Conservation (phyloP, 2,888 invertebrate species). For the Cryptus viduatorius region DNA sequence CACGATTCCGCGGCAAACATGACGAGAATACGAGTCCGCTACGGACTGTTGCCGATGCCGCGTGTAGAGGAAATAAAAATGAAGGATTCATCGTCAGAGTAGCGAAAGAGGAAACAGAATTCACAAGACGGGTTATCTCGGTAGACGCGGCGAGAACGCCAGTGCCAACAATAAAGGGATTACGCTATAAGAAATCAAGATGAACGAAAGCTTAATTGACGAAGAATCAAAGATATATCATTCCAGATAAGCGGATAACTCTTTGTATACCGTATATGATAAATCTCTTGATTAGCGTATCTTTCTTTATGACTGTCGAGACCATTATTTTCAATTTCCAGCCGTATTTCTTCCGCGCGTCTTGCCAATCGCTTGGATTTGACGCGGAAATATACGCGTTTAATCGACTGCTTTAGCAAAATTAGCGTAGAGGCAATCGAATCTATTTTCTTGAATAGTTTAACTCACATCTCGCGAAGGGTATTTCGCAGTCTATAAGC, state of each 20-base stretch:
- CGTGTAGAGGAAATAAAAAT: slow-evolving; percentile 6
- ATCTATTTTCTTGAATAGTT: background rate
- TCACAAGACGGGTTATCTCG: background rate
- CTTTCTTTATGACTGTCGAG: background rate
- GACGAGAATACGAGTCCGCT: slow-evolving; percentile 8
- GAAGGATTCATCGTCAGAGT: background rate
- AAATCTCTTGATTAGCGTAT: background rate
- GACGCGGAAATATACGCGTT: background rate
- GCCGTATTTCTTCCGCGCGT: background rate
- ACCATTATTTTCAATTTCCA: no score
- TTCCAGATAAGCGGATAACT: background rate
- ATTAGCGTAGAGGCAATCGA: background rate
- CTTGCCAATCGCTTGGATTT: background rate
- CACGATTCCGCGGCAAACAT: background rate
- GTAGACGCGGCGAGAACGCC: background rate
- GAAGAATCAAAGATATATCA: background rate
- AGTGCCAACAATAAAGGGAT: background rate
- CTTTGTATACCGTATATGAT: background rate
- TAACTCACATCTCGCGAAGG: background rate
- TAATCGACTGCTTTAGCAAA: background rate
- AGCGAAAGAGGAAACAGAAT: background rate
- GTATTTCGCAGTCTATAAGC: background rate
- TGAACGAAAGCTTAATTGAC: slow-evolving; percentile 2
- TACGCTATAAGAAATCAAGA: background rate
- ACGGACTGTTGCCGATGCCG: slow-evolving; percentile 2